Percentiles rank a stretch among this genome's conserved stretches.
These are phyloP conservation scores for Lophotis ruficrista DNA, from an alignment of 2,113 vertebrate genomes.

Conservation along the genomic window DNA sequence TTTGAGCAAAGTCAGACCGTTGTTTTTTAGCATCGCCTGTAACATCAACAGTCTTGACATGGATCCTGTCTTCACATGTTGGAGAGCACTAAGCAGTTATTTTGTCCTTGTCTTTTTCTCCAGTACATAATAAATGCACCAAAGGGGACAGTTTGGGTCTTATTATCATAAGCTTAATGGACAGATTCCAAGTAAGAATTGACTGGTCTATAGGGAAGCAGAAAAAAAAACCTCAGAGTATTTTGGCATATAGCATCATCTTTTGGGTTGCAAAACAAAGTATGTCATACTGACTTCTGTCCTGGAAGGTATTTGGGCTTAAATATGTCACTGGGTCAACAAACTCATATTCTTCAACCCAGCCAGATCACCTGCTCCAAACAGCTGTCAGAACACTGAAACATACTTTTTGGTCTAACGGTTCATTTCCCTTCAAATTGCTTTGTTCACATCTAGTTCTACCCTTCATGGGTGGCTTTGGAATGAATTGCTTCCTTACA, in stretches of 20 bases:
- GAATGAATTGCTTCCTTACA: background rate
- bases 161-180: background rate
- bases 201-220: background rate
- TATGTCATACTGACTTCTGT: background rate
- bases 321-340: background rate
- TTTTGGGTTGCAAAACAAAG: background rate
- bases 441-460: background rate
- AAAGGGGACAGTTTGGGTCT: background rate
- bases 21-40: background rate
- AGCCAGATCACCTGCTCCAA: background rate
- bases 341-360: background rate
- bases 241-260: background rate
- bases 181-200: background rate
- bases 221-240: background rate
- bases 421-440: background rate
- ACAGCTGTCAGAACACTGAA: background rate
- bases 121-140: background rate
- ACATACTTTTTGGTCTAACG: background rate
- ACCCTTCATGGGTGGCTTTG: background rate
- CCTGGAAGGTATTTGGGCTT: background rate
- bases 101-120: background rate
- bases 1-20: background rate
- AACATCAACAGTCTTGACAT: background rate
- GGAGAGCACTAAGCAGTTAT: background rate
- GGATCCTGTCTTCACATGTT: background rate